These are phyloP conservation scores for Nymphicus hollandicus DNA, from an alignment of 2,113 vertebrate genomes.

Conservation along the genomic window DNA sequence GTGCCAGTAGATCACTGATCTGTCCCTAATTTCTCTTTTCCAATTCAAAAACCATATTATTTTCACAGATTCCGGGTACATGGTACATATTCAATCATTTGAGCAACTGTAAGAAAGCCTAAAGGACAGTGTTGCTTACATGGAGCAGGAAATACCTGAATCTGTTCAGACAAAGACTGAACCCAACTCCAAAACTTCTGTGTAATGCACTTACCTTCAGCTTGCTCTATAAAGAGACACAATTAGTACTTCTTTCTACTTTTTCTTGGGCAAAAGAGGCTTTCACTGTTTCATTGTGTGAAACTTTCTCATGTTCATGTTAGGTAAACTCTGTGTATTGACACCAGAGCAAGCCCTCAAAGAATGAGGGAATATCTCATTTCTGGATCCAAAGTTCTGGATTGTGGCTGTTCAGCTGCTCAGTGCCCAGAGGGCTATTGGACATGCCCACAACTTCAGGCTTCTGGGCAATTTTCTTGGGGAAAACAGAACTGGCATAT, in stretches of 20 bases:
- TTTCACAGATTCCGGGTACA: background rate
- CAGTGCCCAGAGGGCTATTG: background rate
- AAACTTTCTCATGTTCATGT: background rate
- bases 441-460: background rate
- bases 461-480: background rate
- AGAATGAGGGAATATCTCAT: background rate
- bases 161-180: background rate
- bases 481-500: background rate
- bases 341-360: background rate
- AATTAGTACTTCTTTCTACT: background rate
- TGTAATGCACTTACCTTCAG: background rate
- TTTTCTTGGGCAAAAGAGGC: background rate
- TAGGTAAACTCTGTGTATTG: background rate
- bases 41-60: background rate
- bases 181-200: accelerated
- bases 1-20: background rate
- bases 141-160: background rate
- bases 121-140: background rate
- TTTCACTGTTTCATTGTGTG: background rate
- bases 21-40: background rate
- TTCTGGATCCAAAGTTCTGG: background rate
- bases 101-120: background rate
- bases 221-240: background rate
- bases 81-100: background rate
- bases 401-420: background rate